These are phyloP conservation scores for Sitta carolinensis DNA, from an alignment of 2,797 vertebrate species.

Conservation along the genomic window DNA sequence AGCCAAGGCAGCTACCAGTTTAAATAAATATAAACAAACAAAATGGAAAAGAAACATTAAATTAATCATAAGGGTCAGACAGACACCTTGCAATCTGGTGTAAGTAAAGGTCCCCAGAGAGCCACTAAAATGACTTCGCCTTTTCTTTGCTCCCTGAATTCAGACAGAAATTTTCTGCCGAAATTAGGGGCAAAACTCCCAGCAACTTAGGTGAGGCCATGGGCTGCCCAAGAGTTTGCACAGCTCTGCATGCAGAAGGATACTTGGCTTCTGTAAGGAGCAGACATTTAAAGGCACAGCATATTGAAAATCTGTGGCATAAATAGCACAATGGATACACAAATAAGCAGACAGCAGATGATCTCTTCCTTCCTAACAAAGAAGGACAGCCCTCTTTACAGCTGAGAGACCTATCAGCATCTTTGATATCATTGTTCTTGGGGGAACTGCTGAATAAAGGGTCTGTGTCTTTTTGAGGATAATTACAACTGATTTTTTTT, in stretches of 20 bases:
- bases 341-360: conserved; percentile 47
- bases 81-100: background rate
- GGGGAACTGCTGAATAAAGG: conserved; percentile 61
- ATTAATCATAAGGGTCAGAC: background rate
- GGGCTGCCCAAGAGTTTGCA: background rate
- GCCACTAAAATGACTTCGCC: background rate
- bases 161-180: background rate
- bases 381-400: conserved; percentile 49
- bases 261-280: background rate
- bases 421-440: conserved; percentile 66
- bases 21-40: background rate
- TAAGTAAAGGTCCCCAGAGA: background rate
- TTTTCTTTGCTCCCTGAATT: background rate
- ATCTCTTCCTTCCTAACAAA: conserved; percentile 55
- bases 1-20: background rate
- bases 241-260: background rate
- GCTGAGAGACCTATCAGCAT: conserved; percentile 55
- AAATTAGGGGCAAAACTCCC: background rate
- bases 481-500: conserved; percentile 61
- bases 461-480: conserved; percentile 57
- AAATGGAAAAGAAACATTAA: background rate
- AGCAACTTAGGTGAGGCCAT: background rate
- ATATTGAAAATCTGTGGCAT: background rate
- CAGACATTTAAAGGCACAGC: background rate
- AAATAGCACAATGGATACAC: conserved; percentile 33